Conservation (phyloP, 2,797 vertebrate species). For the Chaetophractus vellerosus region DNA sequence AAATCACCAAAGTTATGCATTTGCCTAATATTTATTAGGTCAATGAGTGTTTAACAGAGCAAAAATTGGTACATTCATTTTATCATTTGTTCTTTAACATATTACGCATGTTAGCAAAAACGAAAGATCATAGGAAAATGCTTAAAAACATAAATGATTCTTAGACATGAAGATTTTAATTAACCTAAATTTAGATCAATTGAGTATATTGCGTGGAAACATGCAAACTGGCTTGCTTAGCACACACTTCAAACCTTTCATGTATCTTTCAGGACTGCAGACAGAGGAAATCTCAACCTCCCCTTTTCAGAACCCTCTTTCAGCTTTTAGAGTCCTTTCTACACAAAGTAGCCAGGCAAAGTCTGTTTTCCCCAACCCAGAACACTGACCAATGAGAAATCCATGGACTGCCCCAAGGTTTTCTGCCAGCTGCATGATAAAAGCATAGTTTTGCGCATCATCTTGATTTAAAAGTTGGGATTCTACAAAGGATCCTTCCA, state of each 20-base stretch:
- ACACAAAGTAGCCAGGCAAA: neutral
- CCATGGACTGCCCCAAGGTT: neutral
- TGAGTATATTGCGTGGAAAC: neutral
- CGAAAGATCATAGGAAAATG: neutral
- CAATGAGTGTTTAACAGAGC: neutral
- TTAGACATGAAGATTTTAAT: slow-evolving; percentile 34
- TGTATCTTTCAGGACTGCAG: neutral
- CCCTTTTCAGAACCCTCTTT: neutral
- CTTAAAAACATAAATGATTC: neutral
- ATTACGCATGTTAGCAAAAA: neutral
- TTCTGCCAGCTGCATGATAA: neutral
- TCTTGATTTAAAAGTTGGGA: slow-evolving; percentile 3
- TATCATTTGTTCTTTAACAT: neutral
- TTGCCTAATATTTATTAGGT: neutral
- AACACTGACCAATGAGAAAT: neutral
- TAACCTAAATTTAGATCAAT: slow-evolving; percentile 5
- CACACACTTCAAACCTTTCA: neutral
- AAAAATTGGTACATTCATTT: slow-evolving; percentile 22
- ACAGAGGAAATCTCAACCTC: neutral
- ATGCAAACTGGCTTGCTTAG: neutral
- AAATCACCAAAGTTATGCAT: slow-evolving; percentile 2
- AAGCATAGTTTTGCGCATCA: neutral
- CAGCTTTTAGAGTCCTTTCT: neutral
- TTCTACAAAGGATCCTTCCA: neutral
- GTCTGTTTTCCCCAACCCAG: neutral